Percentiles rank a stretch among this genome's conserved stretches.
These are phyloP conservation scores for Anguilla marmorata DNA, from an alignment of 2,797 vertebrate species.

Conservation along the genomic window DNA sequence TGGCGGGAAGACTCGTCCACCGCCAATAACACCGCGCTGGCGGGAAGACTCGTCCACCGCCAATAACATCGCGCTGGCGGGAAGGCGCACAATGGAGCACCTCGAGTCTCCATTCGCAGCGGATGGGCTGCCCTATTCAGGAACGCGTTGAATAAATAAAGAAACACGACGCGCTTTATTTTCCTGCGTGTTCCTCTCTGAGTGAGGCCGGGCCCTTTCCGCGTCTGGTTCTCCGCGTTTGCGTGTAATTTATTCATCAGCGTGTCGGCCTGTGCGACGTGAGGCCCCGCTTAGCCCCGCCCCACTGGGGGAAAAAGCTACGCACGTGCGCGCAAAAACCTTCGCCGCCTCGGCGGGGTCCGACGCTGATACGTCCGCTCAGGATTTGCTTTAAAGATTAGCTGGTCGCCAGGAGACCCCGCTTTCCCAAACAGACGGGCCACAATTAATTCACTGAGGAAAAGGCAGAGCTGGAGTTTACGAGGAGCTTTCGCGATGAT, in stretches of 20 bases:
- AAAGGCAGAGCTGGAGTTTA: neutral
- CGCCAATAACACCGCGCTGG: too few species aligned
- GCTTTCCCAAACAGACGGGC: neutral
- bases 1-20: neutral
- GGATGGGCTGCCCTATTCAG: neutral
- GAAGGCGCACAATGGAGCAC: neutral
- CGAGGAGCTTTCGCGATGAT: neutral
- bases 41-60: too few species aligned
- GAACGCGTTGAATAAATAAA: neutral
- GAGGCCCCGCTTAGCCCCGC: neutral
- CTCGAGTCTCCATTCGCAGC: neutral
- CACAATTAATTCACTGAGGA: neutral
- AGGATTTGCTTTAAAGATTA: conserved; percentile 6
- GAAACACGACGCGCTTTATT: neutral
- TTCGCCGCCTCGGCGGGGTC: neutral
- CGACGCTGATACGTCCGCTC: neutral
- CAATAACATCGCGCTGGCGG: neutral
- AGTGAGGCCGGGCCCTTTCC: neutral
- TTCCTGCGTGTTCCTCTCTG: neutral
- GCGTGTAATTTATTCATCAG: neutral
- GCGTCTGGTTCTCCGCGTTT: neutral
- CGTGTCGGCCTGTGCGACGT: neutral
- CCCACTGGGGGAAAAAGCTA: too few species aligned
- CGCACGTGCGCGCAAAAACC: neutral
- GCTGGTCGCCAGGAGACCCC: neutral